Percentiles rank a stretch among this genome's conserved stretches.
phyloP scores from a whole-genome alignment of 2,797 vertebrate genomes.

The Acanthurus lineatus region DNA sequence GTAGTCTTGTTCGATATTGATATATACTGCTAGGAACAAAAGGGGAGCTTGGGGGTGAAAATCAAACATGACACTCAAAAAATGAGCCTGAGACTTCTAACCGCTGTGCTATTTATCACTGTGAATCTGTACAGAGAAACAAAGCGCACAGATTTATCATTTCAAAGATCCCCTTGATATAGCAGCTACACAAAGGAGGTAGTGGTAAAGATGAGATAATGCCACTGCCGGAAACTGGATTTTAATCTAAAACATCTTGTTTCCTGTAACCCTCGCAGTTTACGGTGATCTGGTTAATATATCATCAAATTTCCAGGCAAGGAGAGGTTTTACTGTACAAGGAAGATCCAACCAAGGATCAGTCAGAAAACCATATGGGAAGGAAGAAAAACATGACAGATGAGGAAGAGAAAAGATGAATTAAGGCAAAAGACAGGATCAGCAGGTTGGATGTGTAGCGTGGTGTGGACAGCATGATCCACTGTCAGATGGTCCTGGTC shows the following conservation, averaged over 20 bases:
- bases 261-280: conserved; percentile 2
- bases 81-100: conserved; percentile 24
- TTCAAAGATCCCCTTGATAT: background rate
- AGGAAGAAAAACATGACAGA: background rate
- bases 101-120: conserved; percentile 27
- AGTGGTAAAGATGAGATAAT: conserved; percentile 21
- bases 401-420: background rate
- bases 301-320: conserved; percentile 23
- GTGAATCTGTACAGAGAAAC: conserved; percentile 15
- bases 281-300: conserved; percentile 29
- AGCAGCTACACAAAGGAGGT: background rate
- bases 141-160: conserved; percentile 3
- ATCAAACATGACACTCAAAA: conserved; percentile 8
- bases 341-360: conserved; percentile 14
- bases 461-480: conserved; percentile 20
- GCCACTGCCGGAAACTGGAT: conserved; percentile 24
- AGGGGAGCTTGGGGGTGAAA: conserved; percentile 9
- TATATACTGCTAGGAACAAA: conserved; percentile 4
- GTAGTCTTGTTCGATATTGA: conserved; percentile 18
- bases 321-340: background rate
- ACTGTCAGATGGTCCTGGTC: conserved; percentile 29
- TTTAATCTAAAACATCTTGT: conserved; percentile 37
- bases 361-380: background rate
- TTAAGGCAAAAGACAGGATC: background rate
- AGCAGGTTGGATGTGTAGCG: conserved; percentile 31